Evolutionary conservation across 2,797 vertebrate species (phyloP), one percentile per base, ranked within the genome.

Genomic region (Sphenodon punctatus): DNA sequence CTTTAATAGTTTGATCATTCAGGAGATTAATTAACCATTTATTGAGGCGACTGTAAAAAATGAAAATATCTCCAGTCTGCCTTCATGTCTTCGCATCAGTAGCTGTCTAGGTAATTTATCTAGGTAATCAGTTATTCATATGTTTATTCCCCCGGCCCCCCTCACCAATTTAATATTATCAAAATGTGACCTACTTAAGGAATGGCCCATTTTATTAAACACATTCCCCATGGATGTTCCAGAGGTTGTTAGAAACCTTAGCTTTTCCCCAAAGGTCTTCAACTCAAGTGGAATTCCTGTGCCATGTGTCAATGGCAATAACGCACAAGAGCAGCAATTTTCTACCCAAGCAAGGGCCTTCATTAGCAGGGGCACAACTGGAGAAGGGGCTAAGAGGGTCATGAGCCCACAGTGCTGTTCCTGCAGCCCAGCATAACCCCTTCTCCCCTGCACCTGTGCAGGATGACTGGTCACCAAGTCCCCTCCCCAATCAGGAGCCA

Each of bases 11-110:
- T 90, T 90, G 90, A 85, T 59, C 59, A 82, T 87, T 87, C 70
- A 74, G 78, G 69, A 90, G 76, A 90, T 92, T 92, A 91, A 92
- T 87, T 85, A 55, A 75, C 45, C 58, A 65, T 85, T 92, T 85
- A 73, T 65, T 76, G 46, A 89, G 78, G 58, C n/a, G 46, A 75
- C 34, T 77, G 55, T 79, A 86, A 92, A 77, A 89, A 92, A 89
- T 61, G 9, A 78, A 82, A 90, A 80, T 58, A 83, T 60, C 32
- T 75, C 48, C 66, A 3, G 4, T 72, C 76, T 81, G 17, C 34
- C 14, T 67, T 42, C 73, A 78, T 80, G 69, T 58, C 51, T 39
- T 66, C 22, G 61, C 45, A 66, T 5, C 39, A 51, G 22, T 55
- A 83, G 4, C 14, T 74, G 71, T n/a, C 15, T 66, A 27, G 76